These are phyloP conservation scores for Spea hammondii DNA, from an alignment of 2,797 vertebrate species.

Conservation along the genomic window DNA sequence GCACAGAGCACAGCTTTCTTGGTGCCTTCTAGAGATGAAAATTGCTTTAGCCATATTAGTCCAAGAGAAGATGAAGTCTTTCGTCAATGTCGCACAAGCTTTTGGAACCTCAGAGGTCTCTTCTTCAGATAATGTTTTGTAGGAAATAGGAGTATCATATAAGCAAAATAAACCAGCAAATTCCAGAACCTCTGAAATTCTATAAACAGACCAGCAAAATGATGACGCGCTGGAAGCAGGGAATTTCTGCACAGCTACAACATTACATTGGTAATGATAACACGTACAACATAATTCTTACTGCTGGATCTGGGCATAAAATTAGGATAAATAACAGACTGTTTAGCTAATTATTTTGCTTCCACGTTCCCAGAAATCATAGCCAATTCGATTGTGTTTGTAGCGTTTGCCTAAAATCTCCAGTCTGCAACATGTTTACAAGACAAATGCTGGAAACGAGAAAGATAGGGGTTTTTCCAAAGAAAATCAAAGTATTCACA, in stretches of 20 bases:
- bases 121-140: too few relatives aligned
- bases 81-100: too few relatives aligned
- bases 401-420: not conserved
- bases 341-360: not conserved
- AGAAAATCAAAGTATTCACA: not conserved
- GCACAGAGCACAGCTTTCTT: too few relatives aligned
- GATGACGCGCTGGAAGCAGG: not conserved
- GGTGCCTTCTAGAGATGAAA: too few relatives aligned
- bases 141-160: too few relatives aligned
- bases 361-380: not conserved
- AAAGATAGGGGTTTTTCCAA: not conserved
- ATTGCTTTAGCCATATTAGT: too few relatives aligned
- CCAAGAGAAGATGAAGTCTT: too few relatives aligned
- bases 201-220: not conserved
- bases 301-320: not conserved
- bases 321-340: not conserved
- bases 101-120: too few relatives aligned
- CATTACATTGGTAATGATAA: not conserved
- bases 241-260: not conserved
- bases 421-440: not conserved
- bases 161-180: too few relatives aligned
- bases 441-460: constrained; percentile 1
- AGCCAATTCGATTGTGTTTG: not conserved
- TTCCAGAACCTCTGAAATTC: not conserved
- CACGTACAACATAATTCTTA: not conserved